Evolutionary conservation across 2,888 invertebrate genomes (phyloP), one percentile per base, ranked within the genome.

Genomic region (Drosophila phalerata): DNA sequence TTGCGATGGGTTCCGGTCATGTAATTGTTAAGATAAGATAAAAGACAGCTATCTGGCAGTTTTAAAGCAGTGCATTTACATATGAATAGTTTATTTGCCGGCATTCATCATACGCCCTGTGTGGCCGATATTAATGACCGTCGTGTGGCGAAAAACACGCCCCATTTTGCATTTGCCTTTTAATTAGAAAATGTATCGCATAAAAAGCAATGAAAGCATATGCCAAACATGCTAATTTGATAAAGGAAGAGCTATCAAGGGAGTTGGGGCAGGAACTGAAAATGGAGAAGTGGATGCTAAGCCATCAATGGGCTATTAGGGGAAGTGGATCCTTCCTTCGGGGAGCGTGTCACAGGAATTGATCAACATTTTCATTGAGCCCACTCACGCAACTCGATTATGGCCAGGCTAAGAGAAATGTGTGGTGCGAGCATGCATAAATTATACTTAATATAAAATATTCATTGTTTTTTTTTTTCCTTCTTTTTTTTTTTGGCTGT

Each of bases 341-440:
- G 10, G 47, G 66, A 79, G 62, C 60, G 65, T 86, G 84, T 58
- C 81, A 69, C 51, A 55, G 45, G 68, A 88, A 69, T 79, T 63
- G 73, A 86, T 79, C 84, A 74, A 74, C 72, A 73, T 75, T 77
- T 81, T 85, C 72, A 87, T 85, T 79, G 68, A 65, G 37, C 38
- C 17, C 58, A 70, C 55, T 65, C 87, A 87, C 88, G 87, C 87
- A 75, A 87, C 73, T 40, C 28, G 42, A 53, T 69, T 68, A 61
- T 61, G 73, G n/a, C 22, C 34, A 10, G 11, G 42, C 25, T 15
- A 43, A 28, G 65, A 22, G 34, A 67, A 68, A 73, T 69, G 69
- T 72, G 69, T 53, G 65, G 8, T 48, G 52, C 32, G 67, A 77
- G 67, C 75, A 79, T 73, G 63, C 55, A 82, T 79, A 76, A 77